These are phyloP conservation scores for Halichoerus grypus DNA, from an alignment of 2,113 vertebrate species.

Conservation along the genomic window DNA sequence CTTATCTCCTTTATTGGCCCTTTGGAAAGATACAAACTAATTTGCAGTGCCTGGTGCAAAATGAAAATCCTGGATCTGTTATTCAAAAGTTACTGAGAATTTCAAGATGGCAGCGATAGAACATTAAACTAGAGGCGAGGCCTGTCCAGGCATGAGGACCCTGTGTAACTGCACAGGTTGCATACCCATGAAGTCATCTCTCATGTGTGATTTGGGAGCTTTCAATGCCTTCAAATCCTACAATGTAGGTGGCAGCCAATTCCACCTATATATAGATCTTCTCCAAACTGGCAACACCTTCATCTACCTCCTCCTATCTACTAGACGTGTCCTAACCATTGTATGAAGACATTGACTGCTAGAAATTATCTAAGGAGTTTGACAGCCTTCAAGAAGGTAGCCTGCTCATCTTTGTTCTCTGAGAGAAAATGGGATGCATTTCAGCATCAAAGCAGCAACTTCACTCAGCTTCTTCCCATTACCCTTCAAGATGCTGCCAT, in stretches of 20 bases:
- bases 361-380: neutral
- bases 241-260: neutral
- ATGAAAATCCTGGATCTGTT: neutral
- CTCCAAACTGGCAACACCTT: neutral
- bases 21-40: conserved; percentile 10
- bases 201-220: neutral
- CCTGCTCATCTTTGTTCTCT: conserved; percentile 20
- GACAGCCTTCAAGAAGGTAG: neutral
- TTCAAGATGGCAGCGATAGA: neutral
- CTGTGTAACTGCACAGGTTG: rapidly evolving
- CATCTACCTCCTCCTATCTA: neutral
- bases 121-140: neutral
- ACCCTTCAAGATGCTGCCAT: neutral
- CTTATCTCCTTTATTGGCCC: neutral
- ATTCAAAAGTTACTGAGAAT: neutral
- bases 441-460: neutral
- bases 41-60: neutral
- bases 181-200: neutral
- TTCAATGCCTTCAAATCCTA: neutral
- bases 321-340: neutral
- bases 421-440: neutral
- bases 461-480: neutral
- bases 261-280: neutral
- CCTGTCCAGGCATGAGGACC: neutral
- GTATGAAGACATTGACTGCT: neutral